Base-by-base conservation (phyloP, 2,888 invertebrate genomes). In the Zaprionus bogoriensis region DNA sequence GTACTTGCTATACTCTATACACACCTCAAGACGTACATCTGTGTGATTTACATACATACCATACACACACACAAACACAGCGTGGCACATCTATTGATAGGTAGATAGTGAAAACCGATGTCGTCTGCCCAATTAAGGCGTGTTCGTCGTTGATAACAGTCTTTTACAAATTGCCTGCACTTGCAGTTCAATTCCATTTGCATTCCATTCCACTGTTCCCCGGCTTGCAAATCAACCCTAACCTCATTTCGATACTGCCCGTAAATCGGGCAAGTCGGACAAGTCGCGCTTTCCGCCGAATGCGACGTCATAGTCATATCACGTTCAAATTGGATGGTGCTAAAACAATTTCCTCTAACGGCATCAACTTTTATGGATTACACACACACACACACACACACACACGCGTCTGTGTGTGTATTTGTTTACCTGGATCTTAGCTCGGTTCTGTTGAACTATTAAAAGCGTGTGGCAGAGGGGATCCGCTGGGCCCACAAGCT, bases 381-480 rank as follows among this genome's bases (percentile, higher is more conserved):
- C 30, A 32, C 12, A 14, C 7, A 32, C 12, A 6, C 30, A 30
- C 28, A 4, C 5, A 6, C 12, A 32, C 27, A 9, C 32, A 17
- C 17, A 7, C 17, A 12, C 14, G 9, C 10, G 28, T 19, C 4
- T n/a, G 44, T 47, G 9, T 23, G 20, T n/a, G 27, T 22, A 27
- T 55, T 62, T 62, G 28, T 67, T 46, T 62, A 25, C 45, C 27
- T 22, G 39, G 30, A n/a, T 45, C 62, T 67, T 46, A 30, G 7
- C 38, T n/a, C 42, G 20, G 17, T 67, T 68, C 57, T 44, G 32
- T 17, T 10, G 63, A 67, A 68, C 63, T 52, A 58, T 48, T 48
- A 52, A 63, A 41, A n/a, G n/a, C n/a, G 30, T 22, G 22, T 32
- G 38, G 38, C 28, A 17, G n/a, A 36, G 58, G 9, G 4, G 4